These are phyloP conservation scores for Marmota flaviventris DNA, from an alignment of 2,113 vertebrate species.

Conservation along the genomic window DNA sequence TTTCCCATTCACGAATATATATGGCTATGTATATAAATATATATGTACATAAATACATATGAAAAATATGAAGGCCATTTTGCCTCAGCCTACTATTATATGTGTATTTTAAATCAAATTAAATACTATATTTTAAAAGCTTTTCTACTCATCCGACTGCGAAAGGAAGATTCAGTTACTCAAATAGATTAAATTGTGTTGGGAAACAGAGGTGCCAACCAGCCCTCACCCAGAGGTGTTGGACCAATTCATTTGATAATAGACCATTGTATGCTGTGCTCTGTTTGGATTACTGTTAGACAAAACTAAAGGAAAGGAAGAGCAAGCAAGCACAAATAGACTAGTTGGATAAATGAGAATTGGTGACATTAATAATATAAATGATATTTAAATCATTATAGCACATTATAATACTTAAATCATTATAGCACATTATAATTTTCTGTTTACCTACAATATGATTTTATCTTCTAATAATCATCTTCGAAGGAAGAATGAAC, in stretches of 20 bases:
- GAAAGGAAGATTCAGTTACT: conserved; percentile 24
- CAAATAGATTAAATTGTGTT: neutral
- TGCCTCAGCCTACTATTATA: neutral
- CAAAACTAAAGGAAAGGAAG: neutral
- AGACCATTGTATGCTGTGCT: neutral
- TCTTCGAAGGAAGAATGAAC: neutral
- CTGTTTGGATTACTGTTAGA: neutral
- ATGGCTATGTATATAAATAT: neutral
- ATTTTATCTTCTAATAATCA: conserved; percentile 5
- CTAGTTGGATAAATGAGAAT: neutral
- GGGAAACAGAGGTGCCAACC: neutral
- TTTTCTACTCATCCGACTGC: conserved; percentile 38
- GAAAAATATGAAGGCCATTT: neutral
- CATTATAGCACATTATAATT: neutral
- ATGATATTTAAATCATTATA: neutral
- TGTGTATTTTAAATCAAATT: conserved; percentile 55
- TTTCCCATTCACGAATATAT: neutral
- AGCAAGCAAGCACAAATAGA: neutral
- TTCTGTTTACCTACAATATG: neutral
- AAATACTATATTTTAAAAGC: conserved; percentile 53
- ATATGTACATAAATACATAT: neutral
- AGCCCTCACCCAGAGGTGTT: neutral
- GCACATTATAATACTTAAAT: neutral
- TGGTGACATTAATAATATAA: neutral
- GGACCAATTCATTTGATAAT: neutral